Evolutionary conservation across 2,797 vertebrate genomes (phyloP), one percentile per base, ranked within the genome.

Genomic region (Tamandua tetradactyla): DNA sequence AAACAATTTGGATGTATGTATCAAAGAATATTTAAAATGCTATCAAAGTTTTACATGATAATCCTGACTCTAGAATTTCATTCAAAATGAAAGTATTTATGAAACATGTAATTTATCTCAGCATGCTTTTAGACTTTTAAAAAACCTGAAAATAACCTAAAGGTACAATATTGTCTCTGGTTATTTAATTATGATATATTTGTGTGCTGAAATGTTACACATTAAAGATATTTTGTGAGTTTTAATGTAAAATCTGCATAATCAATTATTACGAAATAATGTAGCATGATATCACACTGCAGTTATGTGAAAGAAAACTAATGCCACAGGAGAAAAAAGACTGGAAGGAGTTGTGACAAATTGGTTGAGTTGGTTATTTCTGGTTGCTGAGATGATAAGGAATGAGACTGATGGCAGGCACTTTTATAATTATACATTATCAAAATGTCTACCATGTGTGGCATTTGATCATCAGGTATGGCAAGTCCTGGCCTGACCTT

Each of bases 131-230:
- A 74, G n/a, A 22, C 82, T 85, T 49, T 81, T 57, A 44, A 87
- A 71, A 91, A 74, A 30, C 22, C 44, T 76, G 22, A 93, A 94
- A 94, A 71, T 82, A 86, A 81, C 49, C 47, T 68, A 78, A 78
- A 62, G 69, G 5, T 71, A n/a, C 15, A 75, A 52, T 25, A 61
- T 61, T 61, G 27, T 10, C 27, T 61, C 59, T 61, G 59, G 59
- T 61, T 61, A 27, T 61, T 61, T 11, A 27, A 61, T 61, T 61
- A 61, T 61, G 25, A 61, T 61, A 61, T 11, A 25, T 61, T 25
- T 12, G 27, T 61, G 25, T 27, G 25, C 9, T 7, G 25, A 61
- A 61, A 10, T 61, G 11, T 61, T 30, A 25, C 25, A 30, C 8
- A 61, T 25, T 25, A 61, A 61, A 61, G 61, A 61, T 61, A 27